These are phyloP conservation scores for Zhuqinia jingwanae DNA, from an alignment of 2,888 invertebrate genomes.

Conservation along the genomic window DNA sequence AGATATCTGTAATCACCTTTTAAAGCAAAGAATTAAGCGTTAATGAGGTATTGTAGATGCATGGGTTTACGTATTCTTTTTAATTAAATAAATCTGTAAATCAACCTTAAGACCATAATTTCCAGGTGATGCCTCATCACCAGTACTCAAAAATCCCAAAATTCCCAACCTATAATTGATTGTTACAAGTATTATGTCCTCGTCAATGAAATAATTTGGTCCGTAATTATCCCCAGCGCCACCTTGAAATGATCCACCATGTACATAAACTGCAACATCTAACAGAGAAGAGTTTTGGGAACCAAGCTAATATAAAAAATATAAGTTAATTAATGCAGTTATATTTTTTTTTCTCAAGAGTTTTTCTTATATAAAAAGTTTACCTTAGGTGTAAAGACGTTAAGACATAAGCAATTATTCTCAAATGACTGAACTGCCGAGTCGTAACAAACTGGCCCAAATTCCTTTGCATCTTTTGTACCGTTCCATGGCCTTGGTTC, in stretches of 20 bases:
- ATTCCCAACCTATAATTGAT: slow-evolving; percentile 73
- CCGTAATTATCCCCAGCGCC: slow-evolving; percentile 59
- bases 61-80: no score
- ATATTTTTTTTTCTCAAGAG: no score
- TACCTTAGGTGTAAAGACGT: slow-evolving; percentile 42
- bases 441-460: slow-evolving; percentile 36
- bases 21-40: no score
- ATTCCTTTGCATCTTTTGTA: slow-evolving; percentile 41
- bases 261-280: slow-evolving; percentile 66
- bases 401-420: slow-evolving; percentile 46
- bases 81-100: no score
- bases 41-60: no score
- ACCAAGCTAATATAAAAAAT: neutral
- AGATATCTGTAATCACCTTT: no score
- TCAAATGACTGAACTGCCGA: slow-evolving; percentile 7
- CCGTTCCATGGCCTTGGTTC: slow-evolving; percentile 43
- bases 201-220: slow-evolving; percentile 72
- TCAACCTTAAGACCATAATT: slow-evolving; percentile 45
- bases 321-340: no score
- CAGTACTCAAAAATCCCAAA: slow-evolving; percentile 40
- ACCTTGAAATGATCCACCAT: slow-evolving; percentile 70
- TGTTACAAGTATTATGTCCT: slow-evolving; percentile 67
- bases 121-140: slow-evolving; percentile 37
- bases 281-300: neutral
- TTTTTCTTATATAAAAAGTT: no score